Evolutionary conservation across 2,888 invertebrate species (phyloP).

Genomic region (Tiliacea aurago): DNA sequence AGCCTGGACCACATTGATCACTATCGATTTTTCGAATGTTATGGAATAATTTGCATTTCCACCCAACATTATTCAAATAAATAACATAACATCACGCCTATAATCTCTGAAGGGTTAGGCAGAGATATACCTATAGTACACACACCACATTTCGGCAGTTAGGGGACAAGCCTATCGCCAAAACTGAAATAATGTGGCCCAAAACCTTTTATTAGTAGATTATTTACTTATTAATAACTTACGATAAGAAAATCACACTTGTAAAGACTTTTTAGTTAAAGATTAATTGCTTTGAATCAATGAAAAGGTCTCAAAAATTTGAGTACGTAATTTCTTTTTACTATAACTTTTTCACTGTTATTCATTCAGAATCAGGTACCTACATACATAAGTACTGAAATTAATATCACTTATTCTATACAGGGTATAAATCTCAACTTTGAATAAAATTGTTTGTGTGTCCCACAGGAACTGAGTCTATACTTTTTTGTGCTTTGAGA

Average conservation of each 20-base stretch:
- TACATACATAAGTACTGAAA: background rate
- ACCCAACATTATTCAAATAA: background rate
- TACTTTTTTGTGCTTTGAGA: slow-evolving; percentile 6
- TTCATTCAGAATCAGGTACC: background rate
- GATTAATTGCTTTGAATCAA: slow-evolving; percentile 24
- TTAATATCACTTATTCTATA: slow-evolving; percentile 34
- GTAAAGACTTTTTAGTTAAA: slow-evolving; percentile 30
- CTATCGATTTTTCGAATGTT: background rate
- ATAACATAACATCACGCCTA: background rate
- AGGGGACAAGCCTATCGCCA: too few relatives aligned
- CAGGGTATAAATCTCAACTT: slow-evolving; percentile 21
- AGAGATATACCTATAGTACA: too few relatives aligned
- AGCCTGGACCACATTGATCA: slow-evolving; percentile 19
- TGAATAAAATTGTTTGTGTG: background rate
- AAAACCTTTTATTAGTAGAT: background rate
- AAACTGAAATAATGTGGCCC: slow-evolving; percentile 1
- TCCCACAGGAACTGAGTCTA: too few relatives aligned
- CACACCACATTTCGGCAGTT: too few relatives aligned
- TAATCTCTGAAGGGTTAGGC: too few relatives aligned
- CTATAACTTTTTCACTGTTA: background rate
- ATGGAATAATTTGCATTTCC: background rate
- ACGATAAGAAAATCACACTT: slow-evolving; percentile 52
- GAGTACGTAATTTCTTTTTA: background rate
- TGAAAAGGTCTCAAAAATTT: background rate
- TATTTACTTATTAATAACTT: slow-evolving; percentile 11